Base-by-base conservation (phyloP, 2,797 vertebrate species). In the Urosaurus nigricauda region DNA sequence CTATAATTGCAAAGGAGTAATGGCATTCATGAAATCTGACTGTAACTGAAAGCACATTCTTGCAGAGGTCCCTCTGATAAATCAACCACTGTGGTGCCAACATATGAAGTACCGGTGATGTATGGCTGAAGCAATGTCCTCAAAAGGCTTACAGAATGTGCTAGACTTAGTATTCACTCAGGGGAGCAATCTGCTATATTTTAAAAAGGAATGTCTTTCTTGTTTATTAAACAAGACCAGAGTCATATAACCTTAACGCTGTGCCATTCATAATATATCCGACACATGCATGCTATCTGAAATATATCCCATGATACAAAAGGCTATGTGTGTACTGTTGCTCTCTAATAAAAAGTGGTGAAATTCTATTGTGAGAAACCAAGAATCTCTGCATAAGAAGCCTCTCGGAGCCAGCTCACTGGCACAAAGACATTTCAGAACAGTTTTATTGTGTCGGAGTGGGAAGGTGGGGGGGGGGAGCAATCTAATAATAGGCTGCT, bases 401-500 rank as follows among this genome's bases (percentile, higher is more conserved):
- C 94, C 91, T 88, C 90, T 91, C 94, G 89, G 84, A 92, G 96
- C 96, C 97, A 97, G 97, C 96, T 96, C 96, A 92, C 94, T 93
- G 91, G 92, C 93, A 93, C 88, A 92, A 81, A 94, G 94, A 92
- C 88, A 95, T 95, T 88, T 95, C 90, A 92, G 93, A 85, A 91
- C 91, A 90, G 70, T 90, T 88, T 95, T 92, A 91, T 94, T 95
- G 92, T 95, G 88, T 93, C 92, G 93, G 93, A 94, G 87, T 93
- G 93, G 93, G 94, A 95, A 92, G 94, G 92, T 90, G 94, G 12
- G 8, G 7, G 21, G 11, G 2, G 56, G 1, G 3, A 92, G 91
- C 96, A 97, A 97, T 97, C 97, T 97, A 97, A 98, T 97, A 97
- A 97, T 95, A 96, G 87, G 88, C 92, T 2, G 79, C 86, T 93